phyloP scores from a whole-genome alignment of 2,797 vertebrate genomes.

The Catostomus latipinnis region DNA sequence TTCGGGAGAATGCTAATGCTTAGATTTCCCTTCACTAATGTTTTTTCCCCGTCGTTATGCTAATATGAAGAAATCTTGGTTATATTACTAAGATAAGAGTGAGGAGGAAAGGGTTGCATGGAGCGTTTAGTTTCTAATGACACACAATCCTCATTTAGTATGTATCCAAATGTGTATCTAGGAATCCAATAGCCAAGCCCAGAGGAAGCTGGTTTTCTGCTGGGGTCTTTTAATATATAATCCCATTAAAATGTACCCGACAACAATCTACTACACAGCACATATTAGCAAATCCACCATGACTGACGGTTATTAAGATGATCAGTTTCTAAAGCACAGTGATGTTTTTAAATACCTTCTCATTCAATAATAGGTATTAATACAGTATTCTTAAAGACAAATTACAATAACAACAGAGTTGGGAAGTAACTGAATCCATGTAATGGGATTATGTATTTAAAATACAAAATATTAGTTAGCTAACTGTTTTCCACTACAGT shows the following conservation, averaged over 20 bases:
- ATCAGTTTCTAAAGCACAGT: constrained; percentile 10
- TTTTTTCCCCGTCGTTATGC: constrained; percentile 51
- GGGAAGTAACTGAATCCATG: no score
- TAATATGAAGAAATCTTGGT: constrained; percentile 57
- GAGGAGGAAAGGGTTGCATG: constrained; percentile 45
- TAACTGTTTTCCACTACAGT: no score
- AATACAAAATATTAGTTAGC: no score
- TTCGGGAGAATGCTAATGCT: constrained; percentile 51
- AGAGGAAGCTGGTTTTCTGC: constrained; percentile 58
- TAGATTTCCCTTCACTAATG: constrained; percentile 55
- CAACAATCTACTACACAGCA: constrained; percentile 52
- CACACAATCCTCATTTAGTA: constrained; percentile 60
- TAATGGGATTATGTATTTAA: no score
- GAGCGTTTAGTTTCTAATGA: constrained; percentile 61
- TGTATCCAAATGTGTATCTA: constrained; percentile 56
- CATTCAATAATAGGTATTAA: background rate
- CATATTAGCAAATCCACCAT: constrained; percentile 18
- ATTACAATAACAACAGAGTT: background rate
- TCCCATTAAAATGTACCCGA: constrained; percentile 61
- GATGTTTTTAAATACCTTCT: constrained; percentile 1
- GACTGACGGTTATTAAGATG: background rate
- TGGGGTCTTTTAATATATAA: constrained; percentile 62
- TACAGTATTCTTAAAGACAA: background rate
- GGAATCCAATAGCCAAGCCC: constrained; percentile 61
- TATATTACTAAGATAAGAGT: constrained; percentile 30